Evolutionary conservation across 2,797 vertebrate species (phyloP).

Genomic region (Rhinogobio ventralis): DNA sequence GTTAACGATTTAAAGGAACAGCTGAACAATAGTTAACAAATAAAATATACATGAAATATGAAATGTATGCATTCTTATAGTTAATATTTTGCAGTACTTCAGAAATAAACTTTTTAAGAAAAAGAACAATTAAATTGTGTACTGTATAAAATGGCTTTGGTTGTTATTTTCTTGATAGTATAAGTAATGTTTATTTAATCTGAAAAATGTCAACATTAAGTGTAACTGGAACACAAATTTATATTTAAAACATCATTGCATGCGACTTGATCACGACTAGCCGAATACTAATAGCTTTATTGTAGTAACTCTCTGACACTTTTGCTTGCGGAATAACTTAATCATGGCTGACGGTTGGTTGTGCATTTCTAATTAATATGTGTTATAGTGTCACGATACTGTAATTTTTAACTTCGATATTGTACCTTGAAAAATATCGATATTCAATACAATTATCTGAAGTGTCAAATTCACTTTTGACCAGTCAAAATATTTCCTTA

Average conservation of each 20-base stretch:
- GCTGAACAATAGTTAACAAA: too few species aligned
- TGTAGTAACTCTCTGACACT: background rate
- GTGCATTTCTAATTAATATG: background rate
- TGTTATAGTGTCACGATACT: background rate
- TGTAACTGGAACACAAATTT: background rate
- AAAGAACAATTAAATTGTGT: background rate
- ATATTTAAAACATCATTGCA: background rate
- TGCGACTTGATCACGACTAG: background rate
- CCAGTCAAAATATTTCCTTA: background rate
- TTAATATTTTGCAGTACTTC: too few species aligned
- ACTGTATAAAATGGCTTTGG: background rate
- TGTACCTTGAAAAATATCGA: background rate
- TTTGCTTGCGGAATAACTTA: background rate
- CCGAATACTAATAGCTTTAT: background rate
- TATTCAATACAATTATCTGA: background rate
- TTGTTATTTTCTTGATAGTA: background rate
- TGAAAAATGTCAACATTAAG: background rate
- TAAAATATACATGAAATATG: too few species aligned
- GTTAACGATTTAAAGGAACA: background rate
- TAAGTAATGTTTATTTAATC: background rate
- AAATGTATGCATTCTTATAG: too few species aligned
- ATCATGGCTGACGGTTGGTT: background rate
- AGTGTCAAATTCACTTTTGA: background rate
- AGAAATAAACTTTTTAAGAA: too few species aligned
- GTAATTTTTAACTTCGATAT: background rate